Evolutionary conservation across 2,113 vertebrate genomes (phyloP).

Genomic region (Brevimyrus niger): DNA sequence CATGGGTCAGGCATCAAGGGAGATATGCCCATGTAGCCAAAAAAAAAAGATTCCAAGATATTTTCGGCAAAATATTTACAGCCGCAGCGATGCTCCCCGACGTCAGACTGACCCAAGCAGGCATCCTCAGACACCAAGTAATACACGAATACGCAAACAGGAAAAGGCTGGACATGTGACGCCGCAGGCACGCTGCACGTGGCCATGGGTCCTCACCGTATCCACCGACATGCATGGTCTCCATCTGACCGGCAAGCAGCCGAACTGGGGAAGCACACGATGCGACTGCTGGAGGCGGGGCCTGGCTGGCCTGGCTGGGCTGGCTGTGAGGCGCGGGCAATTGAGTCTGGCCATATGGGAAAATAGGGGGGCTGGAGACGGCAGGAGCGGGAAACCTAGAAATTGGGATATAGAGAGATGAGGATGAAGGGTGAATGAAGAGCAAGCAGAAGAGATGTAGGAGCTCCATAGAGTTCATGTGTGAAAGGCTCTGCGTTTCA

Average conservation of each 20-base stretch:
- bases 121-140: background rate
- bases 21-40: background rate
- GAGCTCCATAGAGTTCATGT: background rate
- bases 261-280: conserved; percentile 50
- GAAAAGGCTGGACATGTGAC: background rate
- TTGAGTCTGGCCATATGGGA: conserved; percentile 49
- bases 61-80: background rate
- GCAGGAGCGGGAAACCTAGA: conserved; percentile 46
- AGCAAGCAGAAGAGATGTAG: background rate
- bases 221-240: conserved; percentile 72
- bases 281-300: conserved; percentile 44
- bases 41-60: background rate
- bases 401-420: background rate
- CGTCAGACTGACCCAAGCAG: background rate
- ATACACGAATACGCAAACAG: background rate
- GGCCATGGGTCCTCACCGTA: conserved; percentile 61
- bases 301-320: conserved; percentile 36
- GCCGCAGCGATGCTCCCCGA: background rate
- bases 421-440: background rate
- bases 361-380: conserved; percentile 15
- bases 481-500: background rate
- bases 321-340: conserved; percentile 56
- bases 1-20: background rate
- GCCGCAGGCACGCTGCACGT: background rate
- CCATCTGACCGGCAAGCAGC: conserved; percentile 75